Conservation (phyloP, 2,888 invertebrate genomes). For the Hirtodrosophila cameraria region DNA sequence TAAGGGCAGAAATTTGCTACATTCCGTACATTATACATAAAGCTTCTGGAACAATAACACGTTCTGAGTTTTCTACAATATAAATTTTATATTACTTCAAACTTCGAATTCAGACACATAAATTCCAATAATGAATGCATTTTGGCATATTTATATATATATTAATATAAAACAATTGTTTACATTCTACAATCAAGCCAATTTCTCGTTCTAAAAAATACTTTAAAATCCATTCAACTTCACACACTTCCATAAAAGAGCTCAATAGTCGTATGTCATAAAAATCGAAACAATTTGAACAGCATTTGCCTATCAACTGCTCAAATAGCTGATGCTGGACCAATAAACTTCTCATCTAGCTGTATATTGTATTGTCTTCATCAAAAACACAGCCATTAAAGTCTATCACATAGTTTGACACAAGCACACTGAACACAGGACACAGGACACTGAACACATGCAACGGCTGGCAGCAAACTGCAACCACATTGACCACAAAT, state of each 20-base stretch:
- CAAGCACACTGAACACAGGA: neutral
- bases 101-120: too few relatives aligned
- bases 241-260: neutral
- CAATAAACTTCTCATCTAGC: slow-evolving; percentile 32
- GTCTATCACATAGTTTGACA: slow-evolving; percentile 10
- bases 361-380: slow-evolving; percentile 10
- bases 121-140: too few relatives aligned
- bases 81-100: neutral
- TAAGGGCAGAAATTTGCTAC: too few relatives aligned
- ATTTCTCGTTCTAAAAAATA: neutral
- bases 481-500: slow-evolving; percentile 55
- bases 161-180: slow-evolving; percentile 9
- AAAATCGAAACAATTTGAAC: slow-evolving; percentile 11
- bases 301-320: slow-evolving; percentile 27
- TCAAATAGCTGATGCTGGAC: slow-evolving; percentile 10
- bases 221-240: slow-evolving; percentile 5
- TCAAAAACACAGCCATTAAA: slow-evolving; percentile 32
- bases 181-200: slow-evolving; percentile 1
- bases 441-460: too few relatives aligned
- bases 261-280: slow-evolving; percentile 8
- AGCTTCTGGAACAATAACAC: too few relatives aligned
- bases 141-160: too few relatives aligned
- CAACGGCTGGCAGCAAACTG: too few relatives aligned
- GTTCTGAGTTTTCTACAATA: too few relatives aligned
- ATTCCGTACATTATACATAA: too few relatives aligned